Percentiles rank a stretch among this genome's conserved stretches.
Evolutionary conservation across 2,888 invertebrate species (phyloP).

Genomic region (Papilio gigon): DNA sequence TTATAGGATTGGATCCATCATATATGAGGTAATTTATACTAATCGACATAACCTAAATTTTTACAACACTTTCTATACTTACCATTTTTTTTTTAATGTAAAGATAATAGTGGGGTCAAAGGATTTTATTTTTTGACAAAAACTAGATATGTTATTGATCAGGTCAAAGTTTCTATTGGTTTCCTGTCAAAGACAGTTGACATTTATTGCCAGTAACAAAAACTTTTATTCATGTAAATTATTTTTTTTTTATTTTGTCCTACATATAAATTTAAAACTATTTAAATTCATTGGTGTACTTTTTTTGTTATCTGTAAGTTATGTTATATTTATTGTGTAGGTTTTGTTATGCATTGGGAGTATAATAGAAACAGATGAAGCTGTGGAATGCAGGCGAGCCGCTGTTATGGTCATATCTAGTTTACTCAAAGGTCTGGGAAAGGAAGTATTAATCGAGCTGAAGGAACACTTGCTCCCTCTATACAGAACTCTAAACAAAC

Average conservation of each 20-base stretch:
- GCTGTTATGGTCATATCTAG: conserved; percentile 89
- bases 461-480: conserved; percentile 86
- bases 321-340: conserved; percentile 73
- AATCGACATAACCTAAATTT: background rate
- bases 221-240: no score
- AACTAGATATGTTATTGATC: no score
- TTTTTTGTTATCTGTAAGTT: background rate
- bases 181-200: no score
- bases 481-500: conserved; percentile 86
- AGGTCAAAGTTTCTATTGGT: no score
- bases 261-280: no score
- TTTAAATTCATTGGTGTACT: background rate
- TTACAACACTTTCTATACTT: conserved; percentile 1
- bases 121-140: no score
- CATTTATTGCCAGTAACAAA: no score
- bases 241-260: no score
- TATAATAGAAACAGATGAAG: conserved; percentile 86
- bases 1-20: conserved; percentile 86
- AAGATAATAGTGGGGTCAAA: no score
- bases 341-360: conserved; percentile 86
- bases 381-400: conserved; percentile 88
- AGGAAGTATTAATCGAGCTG: conserved; percentile 85
- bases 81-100: no score
- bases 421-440: conserved; percentile 88
- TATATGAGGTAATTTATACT: conserved; percentile 85